Percentiles rank a stretch among this genome's conserved stretches.
phyloP scores from a whole-genome alignment of 2,797 vertebrate genomes.

The Rhinichthys osculus region DNA sequence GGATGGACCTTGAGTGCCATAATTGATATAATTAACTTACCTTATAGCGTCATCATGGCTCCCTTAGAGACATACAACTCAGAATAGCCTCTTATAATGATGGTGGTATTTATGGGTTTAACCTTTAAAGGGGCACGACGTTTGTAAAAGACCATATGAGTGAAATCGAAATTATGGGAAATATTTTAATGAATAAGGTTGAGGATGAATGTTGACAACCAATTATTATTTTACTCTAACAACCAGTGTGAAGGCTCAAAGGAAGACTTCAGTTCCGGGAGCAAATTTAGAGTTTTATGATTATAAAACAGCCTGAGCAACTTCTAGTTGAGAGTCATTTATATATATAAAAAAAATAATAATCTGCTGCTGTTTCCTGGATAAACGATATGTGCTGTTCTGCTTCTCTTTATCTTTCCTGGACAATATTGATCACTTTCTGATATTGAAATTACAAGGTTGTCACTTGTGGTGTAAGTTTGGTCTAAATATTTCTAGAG shows the following conservation, averaged over 20 bases:
- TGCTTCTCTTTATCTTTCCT: background rate
- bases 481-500: background rate
- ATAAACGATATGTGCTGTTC: background rate
- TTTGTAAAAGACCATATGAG: background rate
- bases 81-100: conserved; percentile 38
- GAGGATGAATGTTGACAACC: background rate
- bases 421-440: background rate
- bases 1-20: conserved; percentile 26
- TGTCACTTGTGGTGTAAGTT: background rate
- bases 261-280: background rate
- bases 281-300: background rate
- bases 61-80: conserved; percentile 29
- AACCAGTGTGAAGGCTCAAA: background rate
- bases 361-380: background rate
- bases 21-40: conserved; percentile 47
- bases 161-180: conserved; percentile 16
- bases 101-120: conserved; percentile 22
- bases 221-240: background rate
- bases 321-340: background rate
- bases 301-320: too few relatives aligned
- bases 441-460: background rate
- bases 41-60: conserved; percentile 4
- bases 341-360: background rate
- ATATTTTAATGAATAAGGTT: conserved; percentile 21
- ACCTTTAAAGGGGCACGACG: conserved; percentile 48